Conservation (phyloP, 2,888 invertebrate genomes). For the Oeneis ivallda region DNA sequence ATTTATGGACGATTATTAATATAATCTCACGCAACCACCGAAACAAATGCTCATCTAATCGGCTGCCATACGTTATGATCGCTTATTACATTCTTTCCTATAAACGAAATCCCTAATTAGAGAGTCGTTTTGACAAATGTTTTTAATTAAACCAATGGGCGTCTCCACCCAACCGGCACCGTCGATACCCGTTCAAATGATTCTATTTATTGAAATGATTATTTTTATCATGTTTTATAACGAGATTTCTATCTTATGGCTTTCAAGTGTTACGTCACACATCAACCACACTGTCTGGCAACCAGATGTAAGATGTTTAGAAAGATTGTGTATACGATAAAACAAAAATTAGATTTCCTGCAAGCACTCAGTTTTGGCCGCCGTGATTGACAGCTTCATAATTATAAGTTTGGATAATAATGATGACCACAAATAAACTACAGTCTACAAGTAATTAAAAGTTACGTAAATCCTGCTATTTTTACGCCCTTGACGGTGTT, state of each 20-base stretch:
- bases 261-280: constrained; percentile 34
- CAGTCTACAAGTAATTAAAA: constrained; percentile 6
- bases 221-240: constrained; percentile 35
- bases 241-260: constrained; percentile 30
- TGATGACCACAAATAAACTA: neutral
- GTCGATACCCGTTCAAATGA: constrained; percentile 48
- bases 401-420: neutral
- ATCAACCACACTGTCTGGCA: constrained; percentile 32
- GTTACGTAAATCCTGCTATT: constrained; percentile 6
- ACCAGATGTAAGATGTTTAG: constrained; percentile 34
- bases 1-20: constrained; percentile 21
- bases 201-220: constrained; percentile 37
- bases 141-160: constrained; percentile 74
- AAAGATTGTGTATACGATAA: constrained; percentile 33
- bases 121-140: constrained; percentile 68
- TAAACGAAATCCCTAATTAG: constrained; percentile 60
- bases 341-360: constrained; percentile 29
- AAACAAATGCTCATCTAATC: constrained; percentile 62
- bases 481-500: constrained; percentile 58
- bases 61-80: constrained; percentile 61
- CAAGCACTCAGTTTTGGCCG: neutral
- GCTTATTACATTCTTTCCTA: constrained; percentile 60
- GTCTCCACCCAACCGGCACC: constrained; percentile 51
- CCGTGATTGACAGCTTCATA: constrained; percentile 22
- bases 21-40: constrained; percentile 32